Conservation (phyloP, 2,797 vertebrate genomes). For the Poecilia wingei region DNA sequence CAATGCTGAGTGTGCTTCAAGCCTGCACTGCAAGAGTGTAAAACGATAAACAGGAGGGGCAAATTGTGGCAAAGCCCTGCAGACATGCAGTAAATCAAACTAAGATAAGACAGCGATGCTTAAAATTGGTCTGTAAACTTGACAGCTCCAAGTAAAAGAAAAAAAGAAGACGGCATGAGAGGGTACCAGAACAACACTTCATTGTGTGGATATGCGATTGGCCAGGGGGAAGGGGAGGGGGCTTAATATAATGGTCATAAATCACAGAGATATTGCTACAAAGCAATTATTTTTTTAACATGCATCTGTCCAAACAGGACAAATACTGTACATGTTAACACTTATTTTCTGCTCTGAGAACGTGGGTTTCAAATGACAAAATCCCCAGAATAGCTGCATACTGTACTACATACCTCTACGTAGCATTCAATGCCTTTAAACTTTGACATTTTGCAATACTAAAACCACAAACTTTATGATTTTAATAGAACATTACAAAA, state of each 20-base stretch:
- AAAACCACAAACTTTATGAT: not conserved
- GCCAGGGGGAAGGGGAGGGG: conserved; percentile 31
- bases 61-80: conserved; percentile 40
- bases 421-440: not conserved
- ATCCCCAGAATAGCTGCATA: conserved; percentile 13
- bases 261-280: conserved; percentile 33
- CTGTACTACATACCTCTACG: not conserved
- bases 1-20: conserved; percentile 30
- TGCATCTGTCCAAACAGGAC: conserved; percentile 49
- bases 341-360: conserved; percentile 30
- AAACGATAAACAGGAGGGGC: conserved; percentile 36
- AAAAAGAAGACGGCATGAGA: conserved; percentile 20
- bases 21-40: conserved; percentile 25
- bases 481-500: not conserved
- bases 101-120: conserved; percentile 44
- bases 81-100: conserved; percentile 46
- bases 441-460: not conserved
- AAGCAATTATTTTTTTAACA: conserved; percentile 29
- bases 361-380: conserved; percentile 31
- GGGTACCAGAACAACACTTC: conserved; percentile 27
- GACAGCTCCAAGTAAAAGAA: conserved; percentile 17
- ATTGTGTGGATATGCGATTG: conserved; percentile 20
- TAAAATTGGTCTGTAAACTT: conserved; percentile 30
- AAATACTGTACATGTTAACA: conserved; percentile 11
- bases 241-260: conserved; percentile 48